Base-by-base conservation (phyloP, 2,797 vertebrate genomes). In the Taenioides sp. region DNA sequence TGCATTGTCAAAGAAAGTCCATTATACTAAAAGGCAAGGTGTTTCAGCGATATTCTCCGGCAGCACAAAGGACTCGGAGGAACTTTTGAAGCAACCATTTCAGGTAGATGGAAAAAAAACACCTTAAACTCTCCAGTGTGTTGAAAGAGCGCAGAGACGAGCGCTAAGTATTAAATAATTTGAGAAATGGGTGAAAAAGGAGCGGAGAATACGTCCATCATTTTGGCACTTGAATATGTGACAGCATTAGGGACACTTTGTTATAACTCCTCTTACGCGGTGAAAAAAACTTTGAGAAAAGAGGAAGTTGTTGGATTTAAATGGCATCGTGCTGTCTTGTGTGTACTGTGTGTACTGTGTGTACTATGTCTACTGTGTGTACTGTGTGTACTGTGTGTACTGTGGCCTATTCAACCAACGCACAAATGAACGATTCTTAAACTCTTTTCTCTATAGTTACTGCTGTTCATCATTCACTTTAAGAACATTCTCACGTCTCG, bases 41-140 rank as follows among this genome's bases (percentile, higher is more conserved):
- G 65, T 61, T 61, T 9, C 37, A 34, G 25, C 65, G 50, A 40
- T 40, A 68, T 58, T 74, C 5, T 67, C 67, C 50, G n/a, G n/a
- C n/a, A 74, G 64, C 49, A 31, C 4, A 71, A 55, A 54, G 10
- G 49, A 65, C 7, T 4, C 28, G 10, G 25, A 63, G 57, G 52
- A 0, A 1, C 7, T 40, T 75, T 37, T 20, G 25, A 62, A 2
- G 43, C 16, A 71, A 70, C 69, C 28, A 65, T 50, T 20, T 65
- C 18, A 61, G 31, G 40, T 2, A 6, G 43, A 34, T 31, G 0
- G 17, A 62, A 63, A 37, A 63, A 63, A 63, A 55, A 25, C 23
- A 7, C 40, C 12, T 28, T 70, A 72, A 31, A 9, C 54, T 65
- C 23, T 40, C 9, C 66, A 49, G 62, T 49, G 40, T 18, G 5